Evolutionary conservation across 2,888 invertebrate genomes (phyloP).

Genomic region (Branchellion lobata): DNA sequence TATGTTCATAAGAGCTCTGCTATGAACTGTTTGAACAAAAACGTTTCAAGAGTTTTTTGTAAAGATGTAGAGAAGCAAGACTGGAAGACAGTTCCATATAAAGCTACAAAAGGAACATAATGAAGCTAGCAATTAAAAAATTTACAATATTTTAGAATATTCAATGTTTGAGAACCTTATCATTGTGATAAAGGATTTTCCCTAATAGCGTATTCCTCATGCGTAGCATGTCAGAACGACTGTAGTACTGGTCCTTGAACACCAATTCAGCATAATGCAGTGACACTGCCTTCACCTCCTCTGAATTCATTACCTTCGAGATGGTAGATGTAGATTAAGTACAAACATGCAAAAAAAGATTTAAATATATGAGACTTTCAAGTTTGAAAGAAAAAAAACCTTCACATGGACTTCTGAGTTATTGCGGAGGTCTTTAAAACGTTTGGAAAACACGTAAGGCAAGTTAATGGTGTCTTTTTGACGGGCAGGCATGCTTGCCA

Average conservation of each 20-base stretch:
- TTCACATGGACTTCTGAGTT: background rate
- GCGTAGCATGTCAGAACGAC: conserved; percentile 97
- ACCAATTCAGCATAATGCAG: conserved; percentile 85
- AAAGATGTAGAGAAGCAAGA: too few relatives aligned
- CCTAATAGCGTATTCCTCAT: conserved; percentile 81
- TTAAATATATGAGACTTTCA: background rate
- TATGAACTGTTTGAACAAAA: too few relatives aligned
- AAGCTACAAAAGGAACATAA: too few relatives aligned
- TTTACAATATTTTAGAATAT: too few relatives aligned
- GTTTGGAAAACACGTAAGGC: background rate
- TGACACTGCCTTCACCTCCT: conserved; percentile 74
- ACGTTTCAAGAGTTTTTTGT: too few relatives aligned
- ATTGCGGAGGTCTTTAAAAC: background rate
- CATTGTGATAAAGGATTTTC: conserved; percentile 45
- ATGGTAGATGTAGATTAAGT: background rate
- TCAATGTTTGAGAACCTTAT: too few relatives aligned
- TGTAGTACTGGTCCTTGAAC: conserved; percentile 96
- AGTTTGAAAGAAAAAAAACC: background rate
- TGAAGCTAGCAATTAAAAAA: too few relatives aligned
- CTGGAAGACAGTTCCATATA: too few relatives aligned
- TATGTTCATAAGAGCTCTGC: too few relatives aligned
- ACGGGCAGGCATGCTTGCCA: background rate
- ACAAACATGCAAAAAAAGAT: too few relatives aligned
- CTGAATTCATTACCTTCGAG: conserved; percentile 47
- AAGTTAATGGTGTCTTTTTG: background rate